Evolutionary conservation across 30 jellyfish, hydroid and myxozoan genomes (phyloP).

Genomic region (Chrysaora quinquecirrha): DNA sequence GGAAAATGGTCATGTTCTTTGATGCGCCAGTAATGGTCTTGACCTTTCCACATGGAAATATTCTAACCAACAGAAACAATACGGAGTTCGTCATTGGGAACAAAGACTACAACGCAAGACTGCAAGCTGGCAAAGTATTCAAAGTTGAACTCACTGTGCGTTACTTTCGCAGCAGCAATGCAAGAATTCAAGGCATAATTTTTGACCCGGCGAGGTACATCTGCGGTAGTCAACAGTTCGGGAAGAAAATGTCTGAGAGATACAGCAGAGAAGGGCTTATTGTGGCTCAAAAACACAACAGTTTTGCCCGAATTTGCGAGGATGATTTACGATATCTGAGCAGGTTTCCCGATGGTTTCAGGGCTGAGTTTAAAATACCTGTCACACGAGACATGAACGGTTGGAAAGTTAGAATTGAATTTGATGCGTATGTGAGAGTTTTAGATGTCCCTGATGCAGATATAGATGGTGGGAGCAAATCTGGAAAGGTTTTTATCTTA

Average conservation of each 20-base stretch:
- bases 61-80: conserved; percentile 31
- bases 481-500: neutral
- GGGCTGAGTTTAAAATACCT: conserved; percentile 1
- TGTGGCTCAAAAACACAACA: neutral
- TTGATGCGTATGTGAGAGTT: neutral
- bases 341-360: conserved; percentile 31
- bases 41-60: conserved; percentile 45
- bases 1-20: conserved; percentile 51
- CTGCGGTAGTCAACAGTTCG: conserved; percentile 19
- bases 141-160: conserved; percentile 31
- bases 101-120: conserved; percentile 53
- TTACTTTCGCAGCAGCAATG: neutral
- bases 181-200: conserved; percentile 5
- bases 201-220: conserved; percentile 55
- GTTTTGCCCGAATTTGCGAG: neutral
- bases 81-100: conserved; percentile 40
- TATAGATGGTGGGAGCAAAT: conserved; percentile 3
- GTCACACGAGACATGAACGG: neutral
- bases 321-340: neutral
- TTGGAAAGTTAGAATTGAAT: conserved; percentile 10
- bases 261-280: neutral
- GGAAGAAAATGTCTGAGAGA: conserved; percentile 26
- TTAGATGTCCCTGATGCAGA: conserved; percentile 27
- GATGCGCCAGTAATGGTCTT: conserved; percentile 21
- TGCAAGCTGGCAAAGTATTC: conserved; percentile 13